phyloP scores from a whole-genome alignment of 2,888 invertebrate species.

The Melieria picta region DNA sequence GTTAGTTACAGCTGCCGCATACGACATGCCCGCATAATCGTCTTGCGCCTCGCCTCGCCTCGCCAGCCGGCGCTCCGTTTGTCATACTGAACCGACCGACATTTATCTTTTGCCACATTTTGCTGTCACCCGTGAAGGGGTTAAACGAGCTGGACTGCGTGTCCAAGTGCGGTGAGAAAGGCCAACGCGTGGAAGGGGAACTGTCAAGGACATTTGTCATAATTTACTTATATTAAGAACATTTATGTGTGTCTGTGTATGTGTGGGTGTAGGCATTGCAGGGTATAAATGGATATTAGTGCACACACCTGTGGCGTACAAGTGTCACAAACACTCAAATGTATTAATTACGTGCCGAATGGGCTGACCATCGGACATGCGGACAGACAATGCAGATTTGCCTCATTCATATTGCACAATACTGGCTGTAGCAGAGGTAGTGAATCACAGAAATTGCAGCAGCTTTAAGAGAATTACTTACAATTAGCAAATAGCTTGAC shows the following conservation, averaged over 20 bases:
- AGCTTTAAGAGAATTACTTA: too few species aligned
- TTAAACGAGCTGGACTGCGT: background rate
- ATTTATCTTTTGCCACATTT: constrained; percentile 44
- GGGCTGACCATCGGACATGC: constrained; percentile 36
- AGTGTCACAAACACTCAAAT: constrained; percentile 53
- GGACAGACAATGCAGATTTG: constrained; percentile 32
- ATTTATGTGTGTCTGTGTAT: constrained; percentile 16
- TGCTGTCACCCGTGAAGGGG: constrained; percentile 17
- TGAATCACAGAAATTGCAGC: too few species aligned
- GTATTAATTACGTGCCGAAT: constrained; percentile 56
- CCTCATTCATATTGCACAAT: too few species aligned
- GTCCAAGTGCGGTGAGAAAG: too few species aligned
- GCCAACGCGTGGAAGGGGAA: constrained; percentile 4
- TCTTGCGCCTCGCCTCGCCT: too few species aligned
- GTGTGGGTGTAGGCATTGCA: constrained; percentile 9
- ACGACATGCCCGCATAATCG: constrained; percentile 17
- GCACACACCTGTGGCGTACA: constrained; percentile 65
- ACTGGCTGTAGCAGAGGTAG: too few species aligned
- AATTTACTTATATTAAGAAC: constrained; percentile 44
- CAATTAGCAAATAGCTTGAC: too few species aligned
- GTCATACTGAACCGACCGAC: constrained; percentile 20
- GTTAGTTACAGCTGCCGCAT: constrained; percentile 48
- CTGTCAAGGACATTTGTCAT: constrained; percentile 50
- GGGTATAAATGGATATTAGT: constrained; percentile 48
- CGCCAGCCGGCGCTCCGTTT: too few species aligned